These are phyloP conservation scores for Cyphomyrus plagiostoma DNA, from an alignment of 2,113 vertebrate species.

Conservation along the genomic window DNA sequence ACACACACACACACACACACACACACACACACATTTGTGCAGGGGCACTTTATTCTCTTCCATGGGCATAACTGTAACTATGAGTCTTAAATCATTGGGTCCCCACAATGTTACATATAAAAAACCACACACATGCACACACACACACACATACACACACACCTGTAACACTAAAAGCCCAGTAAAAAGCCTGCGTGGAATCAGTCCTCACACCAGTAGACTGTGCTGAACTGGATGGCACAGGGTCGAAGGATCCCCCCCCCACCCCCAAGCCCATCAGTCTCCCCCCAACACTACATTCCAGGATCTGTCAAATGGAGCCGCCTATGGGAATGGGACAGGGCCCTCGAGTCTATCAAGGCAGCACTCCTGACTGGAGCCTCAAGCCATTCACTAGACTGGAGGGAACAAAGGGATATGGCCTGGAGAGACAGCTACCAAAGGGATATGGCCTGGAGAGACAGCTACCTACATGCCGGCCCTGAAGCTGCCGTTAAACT, in stretches of 20 bases:
- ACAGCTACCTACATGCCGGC: constrained; percentile 44
- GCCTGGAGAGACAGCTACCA: constrained; percentile 43
- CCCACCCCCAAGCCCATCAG: not conserved
- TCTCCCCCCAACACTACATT: not conserved
- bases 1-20: too few relatives aligned
- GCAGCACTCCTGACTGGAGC: constrained; percentile 46
- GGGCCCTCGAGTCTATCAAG: constrained; percentile 3
- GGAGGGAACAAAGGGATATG: constrained; percentile 30
- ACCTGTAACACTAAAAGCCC: not conserved
- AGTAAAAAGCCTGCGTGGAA: not conserved
- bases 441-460: constrained; percentile 33
- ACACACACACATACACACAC: too few relatives aligned
- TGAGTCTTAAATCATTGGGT: too few relatives aligned
- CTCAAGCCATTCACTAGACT: constrained; percentile 51
- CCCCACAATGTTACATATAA: too few relatives aligned
- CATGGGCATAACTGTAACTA: too few relatives aligned
- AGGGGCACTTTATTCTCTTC: too few relatives aligned
- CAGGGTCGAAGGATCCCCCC: not conserved
- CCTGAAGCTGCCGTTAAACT: constrained; percentile 58
- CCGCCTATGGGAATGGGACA: not conserved
- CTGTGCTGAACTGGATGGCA: not conserved
- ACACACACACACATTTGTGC: too few relatives aligned
- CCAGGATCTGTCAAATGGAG: not conserved
- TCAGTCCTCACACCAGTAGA: not conserved
- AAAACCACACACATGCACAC: too few relatives aligned